A percentile compares a stretch with the other conserved stretches of the same genome.
Evolutionary conservation across 2,113 vertebrate genomes (phyloP).

Genomic region (Microcebus murinus): DNA sequence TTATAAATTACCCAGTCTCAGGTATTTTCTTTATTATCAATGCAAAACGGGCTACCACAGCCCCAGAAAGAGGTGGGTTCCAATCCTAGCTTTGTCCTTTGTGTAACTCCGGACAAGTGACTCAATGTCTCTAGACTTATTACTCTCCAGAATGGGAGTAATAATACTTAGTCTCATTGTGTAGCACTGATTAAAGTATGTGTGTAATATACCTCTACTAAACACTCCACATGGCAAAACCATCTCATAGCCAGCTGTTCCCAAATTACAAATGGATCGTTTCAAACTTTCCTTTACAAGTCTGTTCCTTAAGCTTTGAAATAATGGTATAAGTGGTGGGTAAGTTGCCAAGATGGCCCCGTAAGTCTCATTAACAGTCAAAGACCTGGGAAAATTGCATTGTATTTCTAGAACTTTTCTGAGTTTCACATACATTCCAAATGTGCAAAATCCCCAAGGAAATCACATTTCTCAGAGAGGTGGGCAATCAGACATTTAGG

Average conservation of each 20-base stretch:
- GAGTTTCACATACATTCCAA: not conserved
- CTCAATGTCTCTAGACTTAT: not conserved
- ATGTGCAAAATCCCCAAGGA: not conserved
- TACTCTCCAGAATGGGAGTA: not conserved
- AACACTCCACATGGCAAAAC: not conserved
- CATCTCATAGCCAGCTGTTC: not conserved
- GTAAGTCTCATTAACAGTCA: not conserved
- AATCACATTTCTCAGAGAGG: slow-evolving; percentile 12
- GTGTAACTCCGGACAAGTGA: not conserved
- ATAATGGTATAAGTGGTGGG: not conserved
- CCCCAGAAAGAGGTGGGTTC: not conserved
- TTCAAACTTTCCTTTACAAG: slow-evolving; percentile 35
- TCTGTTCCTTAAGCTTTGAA: not conserved
- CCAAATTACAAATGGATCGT: not conserved
- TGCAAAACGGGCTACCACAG: no score
- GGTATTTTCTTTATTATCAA: no score
- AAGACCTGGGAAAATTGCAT: not conserved
- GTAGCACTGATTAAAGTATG: not conserved
- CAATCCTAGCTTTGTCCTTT: not conserved
- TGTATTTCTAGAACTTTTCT: not conserved
- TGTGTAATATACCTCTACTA: not conserved
- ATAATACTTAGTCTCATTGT: not conserved
- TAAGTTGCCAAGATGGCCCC: not conserved
- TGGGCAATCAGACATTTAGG: not conserved
- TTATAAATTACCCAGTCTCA: no score